A percentile compares a stretch with the other conserved stretches of the same genome.
Conservation (phyloP, 2,113 vertebrate genomes). For the Saimiri boliviensis region DNA sequence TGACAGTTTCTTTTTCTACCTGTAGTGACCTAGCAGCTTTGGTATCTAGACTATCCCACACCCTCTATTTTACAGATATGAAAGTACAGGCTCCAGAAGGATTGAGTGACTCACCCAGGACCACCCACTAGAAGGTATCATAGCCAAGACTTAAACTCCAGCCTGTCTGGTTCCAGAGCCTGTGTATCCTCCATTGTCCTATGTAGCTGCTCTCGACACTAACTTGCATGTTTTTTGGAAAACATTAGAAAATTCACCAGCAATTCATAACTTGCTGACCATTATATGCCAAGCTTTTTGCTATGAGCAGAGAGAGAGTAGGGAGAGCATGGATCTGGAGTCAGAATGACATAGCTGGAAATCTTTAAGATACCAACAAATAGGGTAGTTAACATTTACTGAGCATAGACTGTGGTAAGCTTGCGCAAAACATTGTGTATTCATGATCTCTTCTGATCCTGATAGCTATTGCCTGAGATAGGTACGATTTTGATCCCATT, state of each 20-base stretch:
- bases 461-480: background rate
- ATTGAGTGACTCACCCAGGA: background rate
- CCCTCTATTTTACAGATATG: background rate
- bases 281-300: background rate
- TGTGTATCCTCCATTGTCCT: accelerated
- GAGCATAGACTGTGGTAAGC: background rate
- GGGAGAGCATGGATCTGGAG: too few species aligned
- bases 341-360: background rate
- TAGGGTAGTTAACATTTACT: background rate
- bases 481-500: background rate
- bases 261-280: background rate
- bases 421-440: background rate
- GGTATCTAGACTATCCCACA: background rate
- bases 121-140: background rate
- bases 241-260: background rate
- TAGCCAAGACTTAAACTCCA: background rate
- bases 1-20: background rate
- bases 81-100: background rate
- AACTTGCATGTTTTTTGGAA: background rate
- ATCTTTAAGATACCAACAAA: background rate
- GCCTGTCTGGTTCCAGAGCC: background rate
- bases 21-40: background rate
- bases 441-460: background rate
- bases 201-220: background rate
- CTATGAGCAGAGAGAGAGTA: background rate